Percentiles rank a stretch among this genome's conserved stretches.
phyloP scores from a whole-genome alignment of 2,113 vertebrate genomes.

The Mesoclemmys tuberculata region DNA sequence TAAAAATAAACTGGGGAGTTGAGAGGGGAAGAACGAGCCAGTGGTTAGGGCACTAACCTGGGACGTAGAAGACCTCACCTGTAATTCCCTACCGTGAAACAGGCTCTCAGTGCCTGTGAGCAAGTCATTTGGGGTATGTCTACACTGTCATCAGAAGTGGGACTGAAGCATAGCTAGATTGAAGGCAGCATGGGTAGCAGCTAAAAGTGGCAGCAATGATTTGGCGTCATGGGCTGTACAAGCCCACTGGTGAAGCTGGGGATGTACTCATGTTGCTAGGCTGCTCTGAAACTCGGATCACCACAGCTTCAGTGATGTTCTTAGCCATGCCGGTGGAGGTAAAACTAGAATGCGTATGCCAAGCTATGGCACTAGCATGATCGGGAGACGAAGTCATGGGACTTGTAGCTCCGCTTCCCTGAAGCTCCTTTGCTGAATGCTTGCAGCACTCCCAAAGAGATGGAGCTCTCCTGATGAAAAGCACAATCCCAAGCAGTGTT shows the following conservation, averaged over 20 bases:
- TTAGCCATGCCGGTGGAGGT: too few species aligned
- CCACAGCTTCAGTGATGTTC: background rate
- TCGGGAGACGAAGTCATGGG: background rate
- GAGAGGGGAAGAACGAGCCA: background rate
- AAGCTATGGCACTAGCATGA: background rate
- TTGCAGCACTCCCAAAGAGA: background rate
- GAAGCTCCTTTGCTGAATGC: background rate
- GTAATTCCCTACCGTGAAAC: background rate
- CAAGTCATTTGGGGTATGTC: background rate
- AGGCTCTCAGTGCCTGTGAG: background rate
- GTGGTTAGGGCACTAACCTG: background rate
- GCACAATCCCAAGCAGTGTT: background rate
- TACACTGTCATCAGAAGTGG: background rate
- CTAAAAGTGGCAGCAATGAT: background rate
- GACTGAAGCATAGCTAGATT: background rate
- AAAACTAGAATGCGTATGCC: too few species aligned
- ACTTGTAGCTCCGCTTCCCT: background rate
- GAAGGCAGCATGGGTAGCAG: background rate
- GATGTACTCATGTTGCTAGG: background rate
- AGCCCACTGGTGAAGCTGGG: background rate
- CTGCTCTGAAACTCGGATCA: background rate
- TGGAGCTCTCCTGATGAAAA: background rate
- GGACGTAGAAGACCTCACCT: background rate
- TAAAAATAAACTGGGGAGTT: background rate
- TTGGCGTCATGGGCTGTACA: background rate